Evolutionary conservation across 1,140 invertebrate genomes (phyloP).

Genomic region (Wasmannia auropunctata): DNA sequence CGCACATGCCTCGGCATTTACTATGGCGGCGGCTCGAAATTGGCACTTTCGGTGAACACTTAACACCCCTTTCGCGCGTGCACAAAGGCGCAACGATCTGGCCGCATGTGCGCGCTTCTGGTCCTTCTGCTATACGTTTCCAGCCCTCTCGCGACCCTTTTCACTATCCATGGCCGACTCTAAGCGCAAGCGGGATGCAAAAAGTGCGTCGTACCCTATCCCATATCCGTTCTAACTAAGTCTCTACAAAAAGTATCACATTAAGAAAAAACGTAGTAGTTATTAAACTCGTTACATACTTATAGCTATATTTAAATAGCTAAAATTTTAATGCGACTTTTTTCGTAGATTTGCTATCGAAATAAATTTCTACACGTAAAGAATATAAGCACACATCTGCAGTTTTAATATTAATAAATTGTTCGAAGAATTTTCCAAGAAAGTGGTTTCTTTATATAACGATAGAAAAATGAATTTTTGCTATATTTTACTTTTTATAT

Average conservation of each 20-base stretch:
- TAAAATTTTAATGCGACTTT: neutral
- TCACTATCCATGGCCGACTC: neutral
- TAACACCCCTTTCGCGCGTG: conserved; percentile 52
- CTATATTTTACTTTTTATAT: neutral
- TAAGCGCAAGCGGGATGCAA: neutral
- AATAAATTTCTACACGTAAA: neutral
- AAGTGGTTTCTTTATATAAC: neutral
- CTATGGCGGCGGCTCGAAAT: conserved; percentile 27
- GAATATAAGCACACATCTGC: neutral
- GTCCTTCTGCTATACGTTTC: conserved; percentile 12
- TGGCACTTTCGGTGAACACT: conserved; percentile 53
- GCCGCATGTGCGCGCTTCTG: conserved; percentile 33
- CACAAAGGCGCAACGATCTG: conserved; percentile 52
- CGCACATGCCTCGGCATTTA: conserved; percentile 39
- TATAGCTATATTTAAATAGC: too few species aligned
- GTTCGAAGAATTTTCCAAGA: neutral
- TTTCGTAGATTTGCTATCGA: neutral
- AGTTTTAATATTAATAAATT: neutral
- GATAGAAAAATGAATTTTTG: neutral
- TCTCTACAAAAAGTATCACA: neutral
- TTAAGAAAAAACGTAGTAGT: neutral
- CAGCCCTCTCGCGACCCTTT: conserved; percentile 14
- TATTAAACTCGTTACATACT: neutral
- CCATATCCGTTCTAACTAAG: neutral
- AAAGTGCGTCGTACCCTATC: neutral